Percentiles rank a stretch among this genome's conserved stretches.
These are phyloP conservation scores for Leptodirus hochenwartii DNA, from an alignment of 2,888 invertebrate genomes.

Conservation along the genomic window DNA sequence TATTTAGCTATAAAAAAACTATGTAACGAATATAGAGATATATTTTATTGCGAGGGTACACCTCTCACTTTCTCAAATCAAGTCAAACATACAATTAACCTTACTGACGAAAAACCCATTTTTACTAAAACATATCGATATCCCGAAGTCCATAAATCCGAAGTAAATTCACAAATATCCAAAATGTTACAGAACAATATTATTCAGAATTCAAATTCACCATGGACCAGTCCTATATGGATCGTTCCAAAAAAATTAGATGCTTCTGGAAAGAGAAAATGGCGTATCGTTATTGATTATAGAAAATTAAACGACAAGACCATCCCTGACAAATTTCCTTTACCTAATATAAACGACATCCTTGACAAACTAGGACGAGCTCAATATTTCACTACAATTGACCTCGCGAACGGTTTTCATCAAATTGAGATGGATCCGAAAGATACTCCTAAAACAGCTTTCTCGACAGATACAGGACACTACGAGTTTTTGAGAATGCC, in stretches of 20 bases:
- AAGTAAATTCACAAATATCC: constrained; percentile 14
- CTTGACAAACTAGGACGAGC: constrained; percentile 18
- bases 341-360: constrained; percentile 19
- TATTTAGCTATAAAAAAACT: constrained; percentile 6
- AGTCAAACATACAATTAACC: constrained; percentile 10
- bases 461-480: constrained; percentile 15
- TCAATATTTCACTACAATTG: constrained; percentile 17
- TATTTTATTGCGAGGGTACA: constrained; percentile 9
- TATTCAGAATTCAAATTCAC: constrained; percentile 11
- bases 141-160: constrained; percentile 14
- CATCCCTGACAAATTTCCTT: constrained; percentile 17
- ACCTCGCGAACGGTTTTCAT: constrained; percentile 19
- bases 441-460: constrained; percentile 18
- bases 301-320: constrained; percentile 17
- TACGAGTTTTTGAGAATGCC: constrained; percentile 16
- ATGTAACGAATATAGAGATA: constrained; percentile 11
- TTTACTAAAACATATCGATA: constrained; percentile 15
- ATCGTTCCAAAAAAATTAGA: constrained; percentile 15
- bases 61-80: constrained; percentile 13
- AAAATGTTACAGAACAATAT: constrained; percentile 14
- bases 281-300: constrained; percentile 15
- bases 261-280: constrained; percentile 12
- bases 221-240: constrained; percentile 13
- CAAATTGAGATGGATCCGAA: constrained; percentile 17
- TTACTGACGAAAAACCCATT: constrained; percentile 10